A percentile compares a stretch with the other conserved stretches of the same genome.
Evolutionary conservation across 2,113 vertebrate species (phyloP).

Genomic region (Hippolais icterina): DNA sequence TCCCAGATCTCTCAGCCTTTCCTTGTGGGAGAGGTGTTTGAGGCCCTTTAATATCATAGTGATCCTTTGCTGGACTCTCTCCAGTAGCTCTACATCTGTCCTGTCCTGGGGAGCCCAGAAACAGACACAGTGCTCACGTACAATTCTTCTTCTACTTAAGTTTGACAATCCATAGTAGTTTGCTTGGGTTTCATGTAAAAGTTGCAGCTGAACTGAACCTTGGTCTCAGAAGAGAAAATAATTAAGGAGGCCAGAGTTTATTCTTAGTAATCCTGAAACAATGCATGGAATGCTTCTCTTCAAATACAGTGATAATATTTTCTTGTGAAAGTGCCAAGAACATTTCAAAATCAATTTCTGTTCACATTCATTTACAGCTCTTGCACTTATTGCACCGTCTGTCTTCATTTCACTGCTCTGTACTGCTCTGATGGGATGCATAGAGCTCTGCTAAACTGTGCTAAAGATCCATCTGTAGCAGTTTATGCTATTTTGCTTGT

Average conservation of each 20-base stretch:
- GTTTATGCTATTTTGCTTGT: background rate
- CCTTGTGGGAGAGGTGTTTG: background rate
- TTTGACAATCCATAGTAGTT: background rate
- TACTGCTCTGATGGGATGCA: slow-evolving; percentile 28
- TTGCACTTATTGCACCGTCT: slow-evolving; percentile 14
- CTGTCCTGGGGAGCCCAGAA: background rate
- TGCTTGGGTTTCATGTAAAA: background rate
- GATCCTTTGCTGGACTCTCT: background rate
- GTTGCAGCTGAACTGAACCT: background rate
- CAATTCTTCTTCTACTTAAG: background rate
- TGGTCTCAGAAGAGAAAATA: slow-evolving; percentile 40
- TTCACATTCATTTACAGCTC: slow-evolving; percentile 33
- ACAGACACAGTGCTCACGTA: background rate
- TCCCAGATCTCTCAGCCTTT: background rate
- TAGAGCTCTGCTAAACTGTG: slow-evolving; percentile 9
- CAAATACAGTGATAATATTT: slow-evolving; percentile 26
- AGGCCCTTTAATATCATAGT: background rate
- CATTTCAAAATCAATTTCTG: slow-evolving; percentile 56
- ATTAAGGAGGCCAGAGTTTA: background rate
- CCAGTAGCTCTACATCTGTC: background rate
- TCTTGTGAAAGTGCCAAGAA: slow-evolving; percentile 47
- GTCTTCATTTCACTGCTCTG: slow-evolving; percentile 32
- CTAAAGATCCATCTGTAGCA: slow-evolving; percentile 1
- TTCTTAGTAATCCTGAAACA: background rate
- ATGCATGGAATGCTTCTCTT: background rate